These are phyloP conservation scores for Chrysochloris asiatica DNA, from an alignment of 2,113 vertebrate species.

Conservation along the genomic window DNA sequence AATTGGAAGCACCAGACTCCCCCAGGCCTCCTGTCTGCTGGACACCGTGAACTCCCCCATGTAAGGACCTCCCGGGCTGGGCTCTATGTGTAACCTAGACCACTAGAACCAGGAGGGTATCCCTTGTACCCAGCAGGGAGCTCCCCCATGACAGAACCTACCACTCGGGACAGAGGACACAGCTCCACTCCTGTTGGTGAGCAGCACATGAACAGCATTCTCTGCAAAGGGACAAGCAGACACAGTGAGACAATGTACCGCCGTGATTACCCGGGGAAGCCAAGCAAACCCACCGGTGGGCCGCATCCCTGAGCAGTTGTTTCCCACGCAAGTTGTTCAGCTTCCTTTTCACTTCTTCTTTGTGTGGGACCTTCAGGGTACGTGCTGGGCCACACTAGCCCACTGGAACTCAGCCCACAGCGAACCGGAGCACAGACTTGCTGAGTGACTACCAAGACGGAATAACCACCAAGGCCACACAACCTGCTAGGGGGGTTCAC, in stretches of 20 bases:
- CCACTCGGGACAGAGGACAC: slow-evolving; percentile 54
- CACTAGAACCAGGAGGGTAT: neutral
- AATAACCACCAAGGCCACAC: too few relatives aligned
- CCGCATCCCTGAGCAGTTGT: too few relatives aligned
- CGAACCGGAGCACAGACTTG: slow-evolving; percentile 31
- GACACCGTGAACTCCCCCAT: neutral
- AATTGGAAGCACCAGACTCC: too few relatives aligned
- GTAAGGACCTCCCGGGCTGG: too few relatives aligned
- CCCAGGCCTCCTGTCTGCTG: neutral
- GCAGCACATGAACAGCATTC: neutral
- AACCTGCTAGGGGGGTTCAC: too few relatives aligned
- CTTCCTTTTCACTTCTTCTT: neutral
- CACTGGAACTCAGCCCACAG: neutral
- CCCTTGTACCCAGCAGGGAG: neutral
- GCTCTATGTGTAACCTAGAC: neutral
- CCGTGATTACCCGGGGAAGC: neutral
- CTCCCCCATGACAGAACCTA: slow-evolving; percentile 63
- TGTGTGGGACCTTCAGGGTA: neutral
- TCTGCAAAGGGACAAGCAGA: slow-evolving; percentile 59
- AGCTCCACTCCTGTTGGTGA: neutral
- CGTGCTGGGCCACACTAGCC: too few relatives aligned
- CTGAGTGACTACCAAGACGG: too few relatives aligned
- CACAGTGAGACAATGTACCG: neutral
- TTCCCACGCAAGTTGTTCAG: too few relatives aligned
- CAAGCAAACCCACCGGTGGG: accelerated